These are phyloP conservation scores for Ictinia mississippiensis DNA, from an alignment of 2,797 vertebrate species.

Conservation along the genomic window DNA sequence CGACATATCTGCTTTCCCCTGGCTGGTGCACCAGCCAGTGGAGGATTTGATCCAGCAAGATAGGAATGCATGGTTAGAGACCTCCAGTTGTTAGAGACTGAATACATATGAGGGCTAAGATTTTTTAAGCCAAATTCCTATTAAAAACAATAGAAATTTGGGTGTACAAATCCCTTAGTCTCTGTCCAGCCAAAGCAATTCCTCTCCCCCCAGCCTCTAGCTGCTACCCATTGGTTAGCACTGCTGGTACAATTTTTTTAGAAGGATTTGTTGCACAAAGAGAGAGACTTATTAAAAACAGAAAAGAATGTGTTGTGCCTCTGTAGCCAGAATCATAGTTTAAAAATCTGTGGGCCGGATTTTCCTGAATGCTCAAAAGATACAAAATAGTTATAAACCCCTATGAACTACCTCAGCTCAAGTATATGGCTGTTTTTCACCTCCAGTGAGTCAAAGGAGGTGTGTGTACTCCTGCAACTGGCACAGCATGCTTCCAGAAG, in stretches of 20 bases:
- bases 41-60: neutral
- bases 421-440: neutral
- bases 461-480: neutral
- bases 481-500: neutral
- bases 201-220: neutral
- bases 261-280: constrained; percentile 61
- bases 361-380: constrained; percentile 23
- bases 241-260: constrained; percentile 43
- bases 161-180: constrained; percentile 53
- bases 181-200: constrained; percentile 54
- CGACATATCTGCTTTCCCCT: neutral
- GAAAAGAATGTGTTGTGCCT: constrained; percentile 54
- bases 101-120: neutral
- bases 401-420: neutral
- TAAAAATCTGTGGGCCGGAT: constrained; percentile 1
- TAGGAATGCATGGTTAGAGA: neutral
- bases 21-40: neutral
- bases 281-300: constrained; percentile 61
- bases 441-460: neutral
- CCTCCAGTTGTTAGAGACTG: constrained; percentile 12
- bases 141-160: constrained; percentile 60
- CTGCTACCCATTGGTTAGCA: constrained; percentile 53
- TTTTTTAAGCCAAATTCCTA: constrained; percentile 45
- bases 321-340: constrained; percentile 39
- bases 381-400: constrained; percentile 13